A percentile compares a stretch with the other conserved stretches of the same genome.
phyloP scores from a whole-genome alignment of 1,140 invertebrate genomes.

The Neomicropteryx cornuta region DNA sequence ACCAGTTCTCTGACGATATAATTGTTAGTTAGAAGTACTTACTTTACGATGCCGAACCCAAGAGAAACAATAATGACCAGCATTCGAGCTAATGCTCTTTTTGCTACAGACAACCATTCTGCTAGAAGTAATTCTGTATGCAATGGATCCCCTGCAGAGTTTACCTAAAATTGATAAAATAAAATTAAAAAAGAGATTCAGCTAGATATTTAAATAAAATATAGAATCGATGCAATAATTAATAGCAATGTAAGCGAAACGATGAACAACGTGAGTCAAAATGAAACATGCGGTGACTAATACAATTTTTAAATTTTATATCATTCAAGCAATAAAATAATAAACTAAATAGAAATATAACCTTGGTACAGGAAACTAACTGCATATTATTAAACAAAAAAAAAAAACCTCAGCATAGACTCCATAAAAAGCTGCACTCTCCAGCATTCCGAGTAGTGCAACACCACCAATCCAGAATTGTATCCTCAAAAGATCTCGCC shows the following conservation, averaged over 20 bases:
- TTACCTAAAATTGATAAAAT: slow-evolving; percentile 50
- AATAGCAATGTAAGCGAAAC: no score
- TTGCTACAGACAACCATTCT: slow-evolving; percentile 75
- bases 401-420: no score
- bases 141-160: slow-evolving; percentile 58
- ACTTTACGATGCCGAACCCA: slow-evolving; percentile 94
- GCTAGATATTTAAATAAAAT: no score
- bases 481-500: slow-evolving; percentile 83
- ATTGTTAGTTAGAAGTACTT: slow-evolving; percentile 23
- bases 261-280: no score
- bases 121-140: slow-evolving; percentile 63
- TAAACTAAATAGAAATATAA: no score
- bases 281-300: no score
- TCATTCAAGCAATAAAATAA: no score
- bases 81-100: slow-evolving; percentile 82
- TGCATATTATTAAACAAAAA: no score
- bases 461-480: slow-evolving; percentile 94
- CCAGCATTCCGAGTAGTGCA: slow-evolving; percentile 75
- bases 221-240: no score
- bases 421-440: slow-evolving; percentile 81
- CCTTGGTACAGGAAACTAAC: no score
- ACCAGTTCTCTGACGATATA: no score
- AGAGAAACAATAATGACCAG: slow-evolving; percentile 88
- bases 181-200: not conserved
- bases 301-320: no score